Conservation (phyloP, 2,797 vertebrate genomes). For the Cirrhinus mrigala region DNA sequence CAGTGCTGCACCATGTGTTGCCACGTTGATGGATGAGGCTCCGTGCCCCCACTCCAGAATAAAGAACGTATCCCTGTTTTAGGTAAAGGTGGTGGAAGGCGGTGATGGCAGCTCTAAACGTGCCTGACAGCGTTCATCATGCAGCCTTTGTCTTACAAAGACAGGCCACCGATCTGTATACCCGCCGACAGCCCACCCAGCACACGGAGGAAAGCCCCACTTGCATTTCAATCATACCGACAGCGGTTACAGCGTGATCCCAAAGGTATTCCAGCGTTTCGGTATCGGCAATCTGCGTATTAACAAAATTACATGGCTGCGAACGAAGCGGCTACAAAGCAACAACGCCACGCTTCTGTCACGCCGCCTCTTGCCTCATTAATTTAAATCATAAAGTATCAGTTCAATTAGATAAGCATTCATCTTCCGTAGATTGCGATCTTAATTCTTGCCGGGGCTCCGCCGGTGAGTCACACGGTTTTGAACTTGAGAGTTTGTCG, state of each 20-base stretch:
- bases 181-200: not conserved
- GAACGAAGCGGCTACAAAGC: constrained; percentile 50
- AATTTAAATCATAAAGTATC: constrained; percentile 57
- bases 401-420: constrained; percentile 63
- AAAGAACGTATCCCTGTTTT: constrained; percentile 21
- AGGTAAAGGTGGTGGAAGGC: constrained; percentile 11
- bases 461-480: constrained; percentile 17
- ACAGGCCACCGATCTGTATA: constrained; percentile 12
- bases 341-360: constrained; percentile 51
- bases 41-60: constrained; percentile 14
- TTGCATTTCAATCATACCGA: constrained; percentile 14
- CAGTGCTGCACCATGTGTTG: constrained; percentile 33
- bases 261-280: constrained; percentile 22
- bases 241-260: not conserved
- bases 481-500: constrained; percentile 40
- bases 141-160: constrained; percentile 32
- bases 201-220: not conserved
- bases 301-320: constrained; percentile 53
- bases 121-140: constrained; percentile 33
- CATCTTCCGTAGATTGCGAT: constrained; percentile 53
- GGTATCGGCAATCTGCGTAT: constrained; percentile 48
- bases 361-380: constrained; percentile 56
- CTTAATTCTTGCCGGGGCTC: constrained; percentile 45
- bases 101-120: not conserved
- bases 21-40: constrained; percentile 52